Conservation (phyloP, 2,888 invertebrate species). For the Geotrupes spiniger region DNA sequence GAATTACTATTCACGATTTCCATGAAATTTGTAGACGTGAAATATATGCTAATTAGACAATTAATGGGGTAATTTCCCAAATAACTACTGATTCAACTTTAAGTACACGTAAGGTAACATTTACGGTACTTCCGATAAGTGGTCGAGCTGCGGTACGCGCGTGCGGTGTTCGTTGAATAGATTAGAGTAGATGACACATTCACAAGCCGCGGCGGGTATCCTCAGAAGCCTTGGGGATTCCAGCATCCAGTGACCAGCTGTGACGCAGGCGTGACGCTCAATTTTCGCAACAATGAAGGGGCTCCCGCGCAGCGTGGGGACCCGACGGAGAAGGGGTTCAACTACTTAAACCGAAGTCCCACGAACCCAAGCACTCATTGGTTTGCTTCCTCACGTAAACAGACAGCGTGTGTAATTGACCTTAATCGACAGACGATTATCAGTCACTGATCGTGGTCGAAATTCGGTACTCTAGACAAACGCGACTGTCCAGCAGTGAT, state of each 20-base stretch:
- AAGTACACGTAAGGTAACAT: too few relatives aligned
- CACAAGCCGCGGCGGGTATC: conserved; percentile 29
- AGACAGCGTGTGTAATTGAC: conserved; percentile 38
- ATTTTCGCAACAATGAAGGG: conserved; percentile 49
- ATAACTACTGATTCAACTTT: too few relatives aligned
- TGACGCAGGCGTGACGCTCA: conserved; percentile 63
- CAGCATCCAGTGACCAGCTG: conserved; percentile 44
- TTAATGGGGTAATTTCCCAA: too few relatives aligned
- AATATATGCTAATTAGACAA: too few relatives aligned
- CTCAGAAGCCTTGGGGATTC: conserved; percentile 44
- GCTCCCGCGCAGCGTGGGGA: conserved; percentile 55
- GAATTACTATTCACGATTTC: too few relatives aligned
- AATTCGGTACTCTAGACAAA: conserved; percentile 42
- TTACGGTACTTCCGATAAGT: too few relatives aligned
- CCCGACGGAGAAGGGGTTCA: conserved; percentile 42
- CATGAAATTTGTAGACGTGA: too few relatives aligned
- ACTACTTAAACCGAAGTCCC: conserved; percentile 47
- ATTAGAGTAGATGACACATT: conserved; percentile 28
- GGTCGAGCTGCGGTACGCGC: too few relatives aligned
- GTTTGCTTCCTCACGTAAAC: conserved; percentile 44
- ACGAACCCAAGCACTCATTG: conserved; percentile 41
- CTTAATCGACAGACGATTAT: conserved; percentile 46
- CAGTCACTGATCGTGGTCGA: conserved; percentile 58
- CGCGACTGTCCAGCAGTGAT: conserved; percentile 55
- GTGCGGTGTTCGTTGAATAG: too few relatives aligned